Base-by-base conservation (phyloP, 2,888 invertebrate genomes). In the Callosobruchus maculatus region DNA sequence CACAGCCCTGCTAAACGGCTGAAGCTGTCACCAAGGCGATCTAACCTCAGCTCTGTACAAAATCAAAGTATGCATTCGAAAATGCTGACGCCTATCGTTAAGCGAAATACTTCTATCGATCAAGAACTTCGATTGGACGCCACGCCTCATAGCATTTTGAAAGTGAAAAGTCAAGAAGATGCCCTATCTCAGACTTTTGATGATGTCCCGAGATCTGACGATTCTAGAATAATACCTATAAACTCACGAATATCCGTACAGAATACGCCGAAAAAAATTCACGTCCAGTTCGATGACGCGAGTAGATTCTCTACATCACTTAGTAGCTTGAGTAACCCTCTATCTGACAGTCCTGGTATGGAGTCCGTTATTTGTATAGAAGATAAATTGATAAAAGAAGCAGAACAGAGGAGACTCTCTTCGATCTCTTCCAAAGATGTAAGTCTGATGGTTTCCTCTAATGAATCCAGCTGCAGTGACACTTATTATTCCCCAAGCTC, bases 141-240 rank as follows among this genome's bases (percentile, higher is more conserved):
- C 0, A 91, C 91, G 0, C 92, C 92, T 0, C 92, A 92, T 74
- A 92, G 92, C 75, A 93, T 93, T 79, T 86, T 93, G 13, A 93
- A 93, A 88, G 91, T 90, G 78, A 76, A 72, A 22, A 75, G 20
- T 66, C 49, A 49, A 18, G 49, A 49, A 13, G 49, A 49, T 49
- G 13, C 49, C 18, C 13, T 49, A 18, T 49, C 49, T 49, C 49
- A 49, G 49, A 49, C 49, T 49, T 49, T 13, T 18, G 49, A 49
- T 49, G 49, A 49, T 18, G 13, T 49, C 5, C 1, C 49, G 5
- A 49, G 7, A 13, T 13, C 13, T 13, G 1, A 49, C 18, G 49
- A 49, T 49, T 49, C 49, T 13, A 49, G 13, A 18, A 49, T 49
- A 49, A 49, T 49, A 49, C 13, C 49, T 18, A 1, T 49, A 49